Base-by-base conservation (phyloP, 2,797 vertebrate species). In the Moxostoma hubbsi region DNA sequence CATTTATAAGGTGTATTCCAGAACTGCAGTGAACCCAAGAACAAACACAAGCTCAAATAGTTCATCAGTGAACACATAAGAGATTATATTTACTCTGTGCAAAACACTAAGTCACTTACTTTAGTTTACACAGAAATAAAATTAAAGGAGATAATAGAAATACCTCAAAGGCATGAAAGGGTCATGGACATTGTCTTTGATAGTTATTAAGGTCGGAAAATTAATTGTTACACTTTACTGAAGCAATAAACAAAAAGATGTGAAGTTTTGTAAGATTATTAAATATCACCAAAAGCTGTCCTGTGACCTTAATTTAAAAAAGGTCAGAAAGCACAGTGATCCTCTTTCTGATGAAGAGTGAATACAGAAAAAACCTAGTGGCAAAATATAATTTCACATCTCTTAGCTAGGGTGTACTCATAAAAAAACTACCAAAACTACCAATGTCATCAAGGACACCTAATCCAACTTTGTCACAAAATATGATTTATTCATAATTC, bases 1-100 rank as follows among this genome's bases (percentile, higher is more conserved):
- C 36, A 36, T 36, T 36, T 36, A 36, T 36, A 55, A 54, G 51
- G 50, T 53, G 50, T 59, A 5, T 54, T 59, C 18, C 47, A 77
- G 18, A 51, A 51, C 9, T 4, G n/a, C 54, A 68, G n/a, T 13
- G 47, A 10, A 45, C 24, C 55, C 7, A 15, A 74, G 68, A 71
- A 47, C 76, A 77, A 69, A 69, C 18, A 69, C 57, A 77, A 61
- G 49, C 58, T 54, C 36, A 18, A 70, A 62, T 45, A 62, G 47
- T 55, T 70, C 8, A 70, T 71, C 36, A 63, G 58, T 12, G 59
- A 63, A 16, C 47, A 16, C 55, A 61, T 77, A 55, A 68, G 47
- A 45, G 47, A 77, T 57, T 57, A 77, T 77, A 69, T 77, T 77
- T 78, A 70, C 36, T 78, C 15, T 63, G n/a, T 63, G 59, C 67